Evolutionary conservation across 2,113 vertebrate genomes (phyloP).

Genomic region (Mustelus asterias): DNA sequence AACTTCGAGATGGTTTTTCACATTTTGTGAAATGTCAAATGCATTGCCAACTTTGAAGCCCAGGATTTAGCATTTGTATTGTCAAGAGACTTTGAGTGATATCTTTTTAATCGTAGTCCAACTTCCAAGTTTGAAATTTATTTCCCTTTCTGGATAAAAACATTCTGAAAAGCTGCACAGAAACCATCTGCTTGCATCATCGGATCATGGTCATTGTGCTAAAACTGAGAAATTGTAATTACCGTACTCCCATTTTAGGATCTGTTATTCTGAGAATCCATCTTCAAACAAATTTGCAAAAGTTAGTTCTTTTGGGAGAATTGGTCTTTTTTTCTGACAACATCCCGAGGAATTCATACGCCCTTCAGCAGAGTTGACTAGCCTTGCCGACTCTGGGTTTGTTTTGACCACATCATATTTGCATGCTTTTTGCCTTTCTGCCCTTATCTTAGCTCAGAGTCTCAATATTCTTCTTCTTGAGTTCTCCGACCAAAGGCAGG

Average conservation of each 20-base stretch:
- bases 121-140: not conserved
- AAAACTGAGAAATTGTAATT: not conserved
- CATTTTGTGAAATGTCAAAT: not conserved
- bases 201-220: not conserved
- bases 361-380: not conserved
- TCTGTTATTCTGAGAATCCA: not conserved
- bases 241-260: not conserved
- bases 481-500: no score
- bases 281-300: not conserved
- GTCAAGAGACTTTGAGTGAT: slow-evolving; percentile 3
- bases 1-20: not conserved
- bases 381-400: not conserved
- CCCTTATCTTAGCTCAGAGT: no score
- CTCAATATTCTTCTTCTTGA: no score
- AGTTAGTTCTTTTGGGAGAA: not conserved
- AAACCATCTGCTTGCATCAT: not conserved
- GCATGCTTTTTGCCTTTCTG: no score
- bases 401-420: no score
- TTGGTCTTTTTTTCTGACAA: not conserved
- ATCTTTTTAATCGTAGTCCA: not conserved
- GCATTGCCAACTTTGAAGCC: not conserved
- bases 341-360: not conserved
- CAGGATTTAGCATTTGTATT: not conserved
- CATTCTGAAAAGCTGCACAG: not conserved
- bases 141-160: not conserved